Evolutionary conservation across 2,888 invertebrate species (phyloP).

Genomic region (Philereme vetulata): DNA sequence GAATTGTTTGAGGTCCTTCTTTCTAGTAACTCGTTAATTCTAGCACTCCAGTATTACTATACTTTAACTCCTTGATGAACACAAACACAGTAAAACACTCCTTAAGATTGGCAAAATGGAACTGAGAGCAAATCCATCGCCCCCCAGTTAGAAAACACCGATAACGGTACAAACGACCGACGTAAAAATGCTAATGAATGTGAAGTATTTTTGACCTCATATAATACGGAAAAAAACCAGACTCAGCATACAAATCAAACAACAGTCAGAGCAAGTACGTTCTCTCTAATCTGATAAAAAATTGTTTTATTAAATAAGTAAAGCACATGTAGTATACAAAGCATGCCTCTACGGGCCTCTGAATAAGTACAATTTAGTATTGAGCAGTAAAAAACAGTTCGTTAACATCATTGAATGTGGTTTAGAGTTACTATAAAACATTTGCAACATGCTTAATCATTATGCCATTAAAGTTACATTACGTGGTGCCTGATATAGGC

Average conservation of each 20-base stretch:
- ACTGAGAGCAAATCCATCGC: conserved; percentile 1
- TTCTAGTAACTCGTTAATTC: no score
- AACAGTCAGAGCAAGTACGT: no score
- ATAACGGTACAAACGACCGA: background rate
- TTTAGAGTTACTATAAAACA: background rate
- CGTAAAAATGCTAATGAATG: conserved; percentile 1
- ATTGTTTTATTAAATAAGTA: no score
- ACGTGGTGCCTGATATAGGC: background rate
- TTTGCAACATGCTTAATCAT: conserved; percentile 3
- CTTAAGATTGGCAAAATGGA: background rate
- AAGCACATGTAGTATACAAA: no score
- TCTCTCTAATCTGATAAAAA: no score
- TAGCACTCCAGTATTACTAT: no score
- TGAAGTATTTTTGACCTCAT: conserved; percentile 2
- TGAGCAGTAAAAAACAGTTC: background rate
- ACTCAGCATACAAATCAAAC: background rate
- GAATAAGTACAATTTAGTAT: background rate
- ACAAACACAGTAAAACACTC: background rate
- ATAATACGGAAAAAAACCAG: no score
- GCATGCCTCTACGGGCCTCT: background rate
- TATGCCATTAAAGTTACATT: background rate
- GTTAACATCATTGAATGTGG: background rate
- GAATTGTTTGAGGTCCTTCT: no score
- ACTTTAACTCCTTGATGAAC: no score
- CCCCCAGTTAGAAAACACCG: background rate